Conservation (phyloP, 2,113 vertebrate genomes). For the Misgurnus anguillicaudatus region DNA sequence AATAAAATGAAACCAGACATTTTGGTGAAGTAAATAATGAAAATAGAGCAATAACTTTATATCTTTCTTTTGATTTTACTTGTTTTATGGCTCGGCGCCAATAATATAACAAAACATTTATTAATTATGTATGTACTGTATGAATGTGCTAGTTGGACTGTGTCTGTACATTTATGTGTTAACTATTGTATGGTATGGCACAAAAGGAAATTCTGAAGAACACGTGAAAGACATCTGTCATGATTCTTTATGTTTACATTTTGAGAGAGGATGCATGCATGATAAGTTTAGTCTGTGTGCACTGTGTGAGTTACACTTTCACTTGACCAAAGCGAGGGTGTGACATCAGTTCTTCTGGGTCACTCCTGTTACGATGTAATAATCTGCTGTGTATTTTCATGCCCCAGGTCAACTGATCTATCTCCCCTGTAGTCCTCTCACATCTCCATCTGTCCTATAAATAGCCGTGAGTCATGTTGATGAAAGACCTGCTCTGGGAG, state of each 20-base stretch:
- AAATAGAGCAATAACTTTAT: too few species aligned
- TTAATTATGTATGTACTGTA: neutral
- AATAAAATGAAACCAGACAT: too few species aligned
- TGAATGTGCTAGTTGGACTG: neutral
- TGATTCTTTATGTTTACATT: neutral
- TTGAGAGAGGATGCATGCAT: neutral
- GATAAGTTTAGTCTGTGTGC: neutral
- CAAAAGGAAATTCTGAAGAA: neutral
- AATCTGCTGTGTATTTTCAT: slow-evolving; percentile 35
- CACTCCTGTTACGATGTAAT: slow-evolving; percentile 27
- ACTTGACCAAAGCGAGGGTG: neutral
- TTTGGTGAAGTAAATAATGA: too few species aligned
- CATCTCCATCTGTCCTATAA: slow-evolving; percentile 39
- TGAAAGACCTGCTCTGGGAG: slow-evolving; percentile 18
- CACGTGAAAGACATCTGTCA: neutral
- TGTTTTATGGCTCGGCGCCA: too few species aligned
- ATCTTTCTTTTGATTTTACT: too few species aligned
- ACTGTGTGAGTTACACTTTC: neutral
- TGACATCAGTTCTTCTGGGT: slow-evolving; percentile 33
- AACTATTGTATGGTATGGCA: too few species aligned
- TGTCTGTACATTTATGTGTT: neutral
- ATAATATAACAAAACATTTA: neutral
- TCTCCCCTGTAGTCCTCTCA: slow-evolving; percentile 38
- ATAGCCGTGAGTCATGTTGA: slow-evolving; percentile 55
- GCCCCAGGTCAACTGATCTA: slow-evolving; percentile 40